Conservation (phyloP, 2,888 invertebrate species). For the Camponotus fellah region DNA sequence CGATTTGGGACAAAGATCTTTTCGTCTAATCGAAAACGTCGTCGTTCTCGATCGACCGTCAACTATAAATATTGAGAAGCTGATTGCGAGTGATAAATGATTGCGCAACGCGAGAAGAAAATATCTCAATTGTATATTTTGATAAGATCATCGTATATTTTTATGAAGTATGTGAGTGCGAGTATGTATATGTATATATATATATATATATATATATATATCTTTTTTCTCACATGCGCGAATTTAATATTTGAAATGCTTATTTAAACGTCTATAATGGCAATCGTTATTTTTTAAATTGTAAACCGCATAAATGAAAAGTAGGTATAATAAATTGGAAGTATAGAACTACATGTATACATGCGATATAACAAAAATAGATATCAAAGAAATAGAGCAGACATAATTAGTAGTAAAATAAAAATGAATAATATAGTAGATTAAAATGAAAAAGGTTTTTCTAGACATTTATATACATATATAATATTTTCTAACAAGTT, state of each 20-base stretch:
- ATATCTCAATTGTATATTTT: conserved; percentile 38
- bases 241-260: neutral
- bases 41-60: conserved; percentile 33
- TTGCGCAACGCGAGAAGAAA: conserved; percentile 30
- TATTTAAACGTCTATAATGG: neutral
- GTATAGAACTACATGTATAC: neutral
- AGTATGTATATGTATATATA: neutral
- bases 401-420: neutral
- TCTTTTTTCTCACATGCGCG: neutral
- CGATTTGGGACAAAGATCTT: conserved; percentile 69
- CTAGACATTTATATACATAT: too few relatives aligned
- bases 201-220: too few relatives aligned
- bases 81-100: conserved; percentile 37
- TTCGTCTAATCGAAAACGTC: conserved; percentile 71
- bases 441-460: neutral
- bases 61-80: conserved; percentile 46
- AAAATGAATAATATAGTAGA: neutral
- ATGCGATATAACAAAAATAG: neutral
- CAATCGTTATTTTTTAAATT: too few relatives aligned
- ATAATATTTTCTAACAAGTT: neutral
- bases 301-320: neutral
- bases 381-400: neutral
- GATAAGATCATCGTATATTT: neutral
- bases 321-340: neutral
- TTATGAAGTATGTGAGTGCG: neutral